phyloP scores from a whole-genome alignment of 2,888 invertebrate species.

The Rhagonycha fulva region DNA sequence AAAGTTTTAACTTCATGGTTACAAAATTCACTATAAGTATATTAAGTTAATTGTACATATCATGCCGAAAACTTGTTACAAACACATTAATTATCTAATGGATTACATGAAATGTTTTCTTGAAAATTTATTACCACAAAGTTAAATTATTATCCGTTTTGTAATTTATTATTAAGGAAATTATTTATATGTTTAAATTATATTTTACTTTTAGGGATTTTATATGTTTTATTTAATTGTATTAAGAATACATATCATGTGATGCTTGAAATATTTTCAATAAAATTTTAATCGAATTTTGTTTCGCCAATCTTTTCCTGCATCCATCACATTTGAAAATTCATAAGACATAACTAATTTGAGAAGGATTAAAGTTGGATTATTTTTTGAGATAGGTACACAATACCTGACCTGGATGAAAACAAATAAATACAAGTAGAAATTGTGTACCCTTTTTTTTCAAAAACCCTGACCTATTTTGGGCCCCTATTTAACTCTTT shows the following conservation, averaged over 20 bases:
- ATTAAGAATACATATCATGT: slow-evolving; percentile 14
- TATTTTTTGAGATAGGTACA: too few species aligned
- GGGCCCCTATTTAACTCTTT: too few species aligned
- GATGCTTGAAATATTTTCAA: neutral
- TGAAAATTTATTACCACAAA: neutral
- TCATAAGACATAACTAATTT: too few species aligned
- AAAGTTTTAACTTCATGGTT: neutral
- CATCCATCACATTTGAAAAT: too few species aligned
- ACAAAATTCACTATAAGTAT: neutral
- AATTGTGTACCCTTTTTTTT: too few species aligned
- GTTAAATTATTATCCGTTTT: neutral
- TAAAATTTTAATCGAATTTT: neutral
- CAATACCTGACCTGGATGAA: too few species aligned
- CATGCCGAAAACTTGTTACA: neutral
- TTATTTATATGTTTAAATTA: neutral
- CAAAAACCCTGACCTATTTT: too few species aligned
- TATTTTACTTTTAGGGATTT: neutral
- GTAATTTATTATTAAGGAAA: neutral
- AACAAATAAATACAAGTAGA: too few species aligned
- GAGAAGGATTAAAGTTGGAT: too few species aligned
- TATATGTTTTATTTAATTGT: neutral
- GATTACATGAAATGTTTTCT: neutral
- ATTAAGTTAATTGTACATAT: neutral
- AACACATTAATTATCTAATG: neutral
- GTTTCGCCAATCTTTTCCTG: neutral